Evolutionary conservation across 2,113 vertebrate species (phyloP).

Genomic region (Corythornis vintsioides): DNA sequence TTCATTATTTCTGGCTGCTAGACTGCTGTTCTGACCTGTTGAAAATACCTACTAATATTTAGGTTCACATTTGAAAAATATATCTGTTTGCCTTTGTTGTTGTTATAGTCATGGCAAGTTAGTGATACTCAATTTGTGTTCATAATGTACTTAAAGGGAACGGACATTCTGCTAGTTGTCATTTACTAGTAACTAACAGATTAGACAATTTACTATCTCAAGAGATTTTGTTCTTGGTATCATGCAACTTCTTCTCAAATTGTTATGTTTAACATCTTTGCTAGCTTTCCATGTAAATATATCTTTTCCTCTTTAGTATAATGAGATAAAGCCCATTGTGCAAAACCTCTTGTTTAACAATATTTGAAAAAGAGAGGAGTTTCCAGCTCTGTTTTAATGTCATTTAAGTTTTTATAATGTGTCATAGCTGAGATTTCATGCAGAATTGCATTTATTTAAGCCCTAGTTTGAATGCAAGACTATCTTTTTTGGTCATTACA

Average conservation of each 20-base stretch:
- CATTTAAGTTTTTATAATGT: not conserved
- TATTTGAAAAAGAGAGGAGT: constrained; percentile 22
- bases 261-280: not conserved
- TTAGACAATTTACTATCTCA: not conserved
- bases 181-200: not conserved
- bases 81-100: not conserved
- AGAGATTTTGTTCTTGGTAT: not conserved
- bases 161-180: not conserved
- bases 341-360: constrained; percentile 54
- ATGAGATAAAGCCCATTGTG: constrained; percentile 63
- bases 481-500: not conserved
- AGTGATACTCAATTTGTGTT: not conserved
- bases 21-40: not conserved
- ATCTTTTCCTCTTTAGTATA: not conserved
- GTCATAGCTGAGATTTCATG: not conserved
- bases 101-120: not conserved
- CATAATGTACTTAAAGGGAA: not conserved
- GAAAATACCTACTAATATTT: not conserved
- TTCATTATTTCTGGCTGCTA: not conserved
- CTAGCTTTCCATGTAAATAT: not conserved
- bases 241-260: not conserved
- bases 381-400: not conserved
- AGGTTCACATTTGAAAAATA: not conserved
- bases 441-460: not conserved
- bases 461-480: not conserved